A percentile compares a stretch with the other conserved stretches of the same genome.
These are phyloP conservation scores for Crocidura indochinensis DNA, from an alignment of 2,797 vertebrate genomes.

Conservation along the genomic window DNA sequence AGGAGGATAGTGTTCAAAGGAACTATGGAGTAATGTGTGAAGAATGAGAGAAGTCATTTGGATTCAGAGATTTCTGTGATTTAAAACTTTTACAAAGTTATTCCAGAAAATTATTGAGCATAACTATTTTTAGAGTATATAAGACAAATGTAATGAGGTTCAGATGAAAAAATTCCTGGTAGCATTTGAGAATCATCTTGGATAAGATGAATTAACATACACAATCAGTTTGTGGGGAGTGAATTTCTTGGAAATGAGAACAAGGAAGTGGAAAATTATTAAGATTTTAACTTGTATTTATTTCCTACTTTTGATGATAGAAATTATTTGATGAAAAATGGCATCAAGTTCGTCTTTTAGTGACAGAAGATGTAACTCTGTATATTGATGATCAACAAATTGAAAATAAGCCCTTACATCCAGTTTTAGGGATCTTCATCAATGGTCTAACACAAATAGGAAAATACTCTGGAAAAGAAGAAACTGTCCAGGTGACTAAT, in stretches of 20 bases:
- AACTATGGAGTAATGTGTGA: background rate
- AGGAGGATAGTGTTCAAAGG: background rate
- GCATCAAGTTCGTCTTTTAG: constrained; percentile 97
- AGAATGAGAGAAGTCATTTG: constrained; percentile 20
- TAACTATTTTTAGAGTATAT: background rate
- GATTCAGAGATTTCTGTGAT: background rate
- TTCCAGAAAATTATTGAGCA: background rate
- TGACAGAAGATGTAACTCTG: constrained; percentile 96
- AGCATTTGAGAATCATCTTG: background rate
- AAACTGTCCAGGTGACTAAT: constrained; percentile 95
- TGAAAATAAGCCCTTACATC: constrained; percentile 93
- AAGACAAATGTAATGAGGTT: background rate
- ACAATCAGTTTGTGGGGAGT: background rate
- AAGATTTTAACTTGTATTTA: background rate
- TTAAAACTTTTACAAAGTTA: background rate
- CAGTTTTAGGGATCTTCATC: constrained; percentile 97
- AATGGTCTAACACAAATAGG: constrained; percentile 98
- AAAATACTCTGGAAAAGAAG: constrained; percentile 97
- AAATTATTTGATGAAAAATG: constrained; percentile 97
- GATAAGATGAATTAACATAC: background rate
- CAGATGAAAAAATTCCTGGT: background rate
- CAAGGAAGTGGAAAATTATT: constrained; percentile 34
- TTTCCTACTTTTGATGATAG: constrained; percentile 84
- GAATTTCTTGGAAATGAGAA: background rate
- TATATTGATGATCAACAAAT: constrained; percentile 96